Evolutionary conservation across 2,797 vertebrate genomes (phyloP), one percentile per base, ranked within the genome.

Genomic region (Morus bassanus): DNA sequence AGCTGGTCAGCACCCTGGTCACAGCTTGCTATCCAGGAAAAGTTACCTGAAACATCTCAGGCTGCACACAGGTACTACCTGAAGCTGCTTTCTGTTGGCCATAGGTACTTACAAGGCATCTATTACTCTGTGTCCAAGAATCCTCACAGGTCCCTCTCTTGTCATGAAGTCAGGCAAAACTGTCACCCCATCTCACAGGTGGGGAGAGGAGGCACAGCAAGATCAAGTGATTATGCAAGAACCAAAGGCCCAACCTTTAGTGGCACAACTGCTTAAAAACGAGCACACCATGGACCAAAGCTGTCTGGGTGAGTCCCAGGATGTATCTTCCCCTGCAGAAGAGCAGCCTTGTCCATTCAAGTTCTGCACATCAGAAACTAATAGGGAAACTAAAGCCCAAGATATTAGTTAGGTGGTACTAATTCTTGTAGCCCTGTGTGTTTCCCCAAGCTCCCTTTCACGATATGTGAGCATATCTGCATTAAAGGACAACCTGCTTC

Each of bases 321-420:
- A 56, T 14, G 1, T 25, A 51, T 43, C 61, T 51, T 21, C 11
- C 33, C 19, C 27, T 48, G 21, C 28, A 18, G 73, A 88, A 74
- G 35, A 88, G 78, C n/a, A 89, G 19, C 24, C 31, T 59, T 6
- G 1, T 50, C 48, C 41, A 51, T 85, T 83, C 0, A 0, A 77
- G 30, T 69, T 77, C 51, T 1, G 0, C 17, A 15, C 1, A 0
- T 46, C 2, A 6, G 67, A 45, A 54, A 60, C 41, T 48, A 16
- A 6, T 14, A 65, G 39, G 25, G 31, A 89, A 25, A 73, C n/a
- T 87, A 68, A 74, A 80, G 18, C 35, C 45, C 30, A 59, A 22
- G 39, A 23, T 77, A 28, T 43, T 61, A 59, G n/a, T 68, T 39
- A 86, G 12, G 15, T 1, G 5, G 31, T 48, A 75, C 13, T 75